phyloP scores from a whole-genome alignment of 2,888 invertebrate genomes.

The Philopedon plagiatum region DNA sequence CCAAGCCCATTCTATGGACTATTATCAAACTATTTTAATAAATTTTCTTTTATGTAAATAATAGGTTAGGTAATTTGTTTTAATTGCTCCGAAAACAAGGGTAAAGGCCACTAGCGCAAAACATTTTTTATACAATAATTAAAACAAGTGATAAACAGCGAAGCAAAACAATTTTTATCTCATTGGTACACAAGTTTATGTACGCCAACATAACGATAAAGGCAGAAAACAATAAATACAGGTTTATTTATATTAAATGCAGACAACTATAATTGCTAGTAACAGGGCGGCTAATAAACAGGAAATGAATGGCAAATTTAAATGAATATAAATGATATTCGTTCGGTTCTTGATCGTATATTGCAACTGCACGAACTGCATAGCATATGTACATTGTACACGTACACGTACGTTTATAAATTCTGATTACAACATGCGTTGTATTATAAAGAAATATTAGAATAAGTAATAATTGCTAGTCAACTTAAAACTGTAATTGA shows the following conservation, averaged over 20 bases:
- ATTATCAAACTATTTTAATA: too few species aligned
- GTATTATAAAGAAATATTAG: constrained; percentile 15
- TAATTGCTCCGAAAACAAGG: too few species aligned
- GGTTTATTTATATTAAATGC: neutral
- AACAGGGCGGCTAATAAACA: neutral
- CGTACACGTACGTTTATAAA: neutral
- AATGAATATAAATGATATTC: neutral
- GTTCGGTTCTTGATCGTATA: neutral
- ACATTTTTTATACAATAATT: too few species aligned
- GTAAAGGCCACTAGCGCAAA: too few species aligned
- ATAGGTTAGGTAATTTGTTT: too few species aligned
- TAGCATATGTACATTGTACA: too few species aligned
- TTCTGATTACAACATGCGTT: constrained; percentile 24
- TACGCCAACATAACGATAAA: neutral
- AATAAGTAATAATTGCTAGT: constrained; percentile 8
- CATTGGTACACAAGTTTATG: neutral
- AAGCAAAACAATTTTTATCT: neutral
- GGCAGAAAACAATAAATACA: neutral
- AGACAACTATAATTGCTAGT: neutral
- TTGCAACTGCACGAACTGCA: constrained; percentile 17
- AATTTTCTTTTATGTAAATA: too few species aligned
- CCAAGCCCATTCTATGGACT: too few species aligned
- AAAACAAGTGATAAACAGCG: neutral
- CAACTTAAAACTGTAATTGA: constrained; percentile 7
- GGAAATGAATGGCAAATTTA: neutral